Conservation (phyloP, 2,113 vertebrate genomes). For the Tichodroma muraria region DNA sequence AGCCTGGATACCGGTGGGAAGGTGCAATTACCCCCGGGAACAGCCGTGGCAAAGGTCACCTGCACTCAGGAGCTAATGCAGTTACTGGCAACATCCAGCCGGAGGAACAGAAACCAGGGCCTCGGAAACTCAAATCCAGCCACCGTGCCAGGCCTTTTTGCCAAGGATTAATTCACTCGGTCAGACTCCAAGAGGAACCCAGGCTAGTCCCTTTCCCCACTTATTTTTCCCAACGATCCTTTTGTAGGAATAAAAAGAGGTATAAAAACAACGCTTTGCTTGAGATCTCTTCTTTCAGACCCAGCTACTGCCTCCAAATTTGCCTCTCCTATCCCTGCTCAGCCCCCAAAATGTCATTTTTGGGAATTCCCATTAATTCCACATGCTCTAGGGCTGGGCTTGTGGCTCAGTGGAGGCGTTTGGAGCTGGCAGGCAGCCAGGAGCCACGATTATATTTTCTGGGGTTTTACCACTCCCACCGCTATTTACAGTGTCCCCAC, state of each 20-base stretch:
- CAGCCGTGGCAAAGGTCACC: neutral
- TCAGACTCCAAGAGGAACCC: neutral
- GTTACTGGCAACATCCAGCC: neutral
- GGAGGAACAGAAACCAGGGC: neutral
- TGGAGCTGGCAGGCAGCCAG: neutral
- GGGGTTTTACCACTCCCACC: neutral
- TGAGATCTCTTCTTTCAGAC: neutral
- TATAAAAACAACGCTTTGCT: accelerated
- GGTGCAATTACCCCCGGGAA: accelerated
- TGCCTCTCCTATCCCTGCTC: neutral
- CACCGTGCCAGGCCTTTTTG: neutral
- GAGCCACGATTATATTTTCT: neutral
- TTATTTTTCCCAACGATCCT: neutral
- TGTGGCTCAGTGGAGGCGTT: accelerated
- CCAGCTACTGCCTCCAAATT: accelerated
- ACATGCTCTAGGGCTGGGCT: neutral
- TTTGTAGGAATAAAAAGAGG: neutral
- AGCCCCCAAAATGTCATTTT: neutral
- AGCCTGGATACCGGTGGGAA: neutral
- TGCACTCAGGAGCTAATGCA: neutral
- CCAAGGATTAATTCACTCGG: neutral
- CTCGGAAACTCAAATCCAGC: neutral
- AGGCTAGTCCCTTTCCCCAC: neutral
- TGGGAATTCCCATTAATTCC: neutral
- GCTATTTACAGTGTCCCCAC: conserved; percentile 20